These are phyloP conservation scores for Callipepla californica DNA, from an alignment of 2,113 vertebrate species.

Conservation along the genomic window DNA sequence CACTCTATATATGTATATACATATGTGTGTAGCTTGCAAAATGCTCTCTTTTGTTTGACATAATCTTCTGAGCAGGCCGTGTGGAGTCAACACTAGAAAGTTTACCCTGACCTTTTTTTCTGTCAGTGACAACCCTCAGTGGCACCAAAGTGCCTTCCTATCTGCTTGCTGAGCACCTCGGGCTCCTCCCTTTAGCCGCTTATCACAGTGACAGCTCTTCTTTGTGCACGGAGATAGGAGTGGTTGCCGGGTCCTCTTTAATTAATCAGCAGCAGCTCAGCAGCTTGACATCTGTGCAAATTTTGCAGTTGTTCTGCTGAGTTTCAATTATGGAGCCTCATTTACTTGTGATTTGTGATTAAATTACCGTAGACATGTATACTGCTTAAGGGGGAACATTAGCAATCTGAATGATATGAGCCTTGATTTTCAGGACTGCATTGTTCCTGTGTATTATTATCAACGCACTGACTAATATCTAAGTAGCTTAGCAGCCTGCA, in stretches of 20 bases:
- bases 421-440: not conserved
- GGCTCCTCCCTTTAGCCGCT: constrained; percentile 17
- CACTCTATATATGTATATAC: not conserved
- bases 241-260: not conserved
- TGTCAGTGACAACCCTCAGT: not conserved
- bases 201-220: constrained; percentile 3
- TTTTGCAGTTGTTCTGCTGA: not conserved
- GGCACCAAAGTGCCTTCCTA: not conserved
- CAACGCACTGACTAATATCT: not conserved
- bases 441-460: not conserved
- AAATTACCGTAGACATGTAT: not conserved
- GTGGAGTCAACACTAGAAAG: not conserved
- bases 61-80: not conserved
- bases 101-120: constrained; percentile 6
- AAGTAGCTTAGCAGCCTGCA: not conserved
- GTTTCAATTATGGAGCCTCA: not conserved
- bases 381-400: not conserved
- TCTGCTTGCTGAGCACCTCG: not conserved
- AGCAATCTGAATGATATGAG: not conserved
- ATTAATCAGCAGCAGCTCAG: not conserved
- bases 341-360: not conserved
- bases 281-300: not conserved
- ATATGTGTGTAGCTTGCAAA: not conserved
- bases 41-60: not conserved
- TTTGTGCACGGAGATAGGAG: not conserved